phyloP scores from a whole-genome alignment of 2,888 invertebrate genomes.

The Ischnus inquisitorius region DNA sequence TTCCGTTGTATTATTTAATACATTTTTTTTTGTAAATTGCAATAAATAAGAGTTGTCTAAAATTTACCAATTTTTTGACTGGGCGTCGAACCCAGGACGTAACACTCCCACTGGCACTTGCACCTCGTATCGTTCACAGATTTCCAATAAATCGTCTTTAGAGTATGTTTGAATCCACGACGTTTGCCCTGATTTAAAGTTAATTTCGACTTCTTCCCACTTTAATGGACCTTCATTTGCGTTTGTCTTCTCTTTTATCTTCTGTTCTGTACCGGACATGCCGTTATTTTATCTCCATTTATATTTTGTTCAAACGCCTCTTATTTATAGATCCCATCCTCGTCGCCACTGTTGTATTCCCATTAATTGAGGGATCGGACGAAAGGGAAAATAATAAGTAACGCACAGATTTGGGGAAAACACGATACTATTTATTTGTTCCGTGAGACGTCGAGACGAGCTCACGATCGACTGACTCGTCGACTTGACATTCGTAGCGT shows the following conservation, averaged over 20 bases:
- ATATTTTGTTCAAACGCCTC: no score
- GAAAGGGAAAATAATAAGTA: not conserved
- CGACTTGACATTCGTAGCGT: not conserved
- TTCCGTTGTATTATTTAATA: no score
- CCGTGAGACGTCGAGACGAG: not conserved
- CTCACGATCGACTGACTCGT: not conserved
- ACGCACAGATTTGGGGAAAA: not conserved
- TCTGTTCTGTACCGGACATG: not conserved
- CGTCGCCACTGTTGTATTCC: constrained; percentile 31
- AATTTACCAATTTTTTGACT: no score
- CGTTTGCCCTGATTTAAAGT: constrained; percentile 21
- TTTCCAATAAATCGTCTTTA: constrained; percentile 1
- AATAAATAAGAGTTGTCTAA: no score
- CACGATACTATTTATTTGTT: not conserved
- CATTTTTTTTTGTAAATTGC: no score
- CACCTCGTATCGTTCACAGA: constrained; percentile 5
- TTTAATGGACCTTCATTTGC: not conserved
- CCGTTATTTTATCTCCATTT: constrained; percentile 2
- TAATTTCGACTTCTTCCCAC: constrained; percentile 17
- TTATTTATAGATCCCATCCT: constrained; percentile 22
- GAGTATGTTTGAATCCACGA: constrained; percentile 24
- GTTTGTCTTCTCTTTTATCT: not conserved
- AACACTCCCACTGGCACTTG: not conserved
- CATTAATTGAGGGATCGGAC: not conserved
- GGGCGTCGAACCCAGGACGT: not conserved